Base-by-base conservation (phyloP, 2,113 vertebrate species). In the Chiloscyllium plagiosum region DNA sequence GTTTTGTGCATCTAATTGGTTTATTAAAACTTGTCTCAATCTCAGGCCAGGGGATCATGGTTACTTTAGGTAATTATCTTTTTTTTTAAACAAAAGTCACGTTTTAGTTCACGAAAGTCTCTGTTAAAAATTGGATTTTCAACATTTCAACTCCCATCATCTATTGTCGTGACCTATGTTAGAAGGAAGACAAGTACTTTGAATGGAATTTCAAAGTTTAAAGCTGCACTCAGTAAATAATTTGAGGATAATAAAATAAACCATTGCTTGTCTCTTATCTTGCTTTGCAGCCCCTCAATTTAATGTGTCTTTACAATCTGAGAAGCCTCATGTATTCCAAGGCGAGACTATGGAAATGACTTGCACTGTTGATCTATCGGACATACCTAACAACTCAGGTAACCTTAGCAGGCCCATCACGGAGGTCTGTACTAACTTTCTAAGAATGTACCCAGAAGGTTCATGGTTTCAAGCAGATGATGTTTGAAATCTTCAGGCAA, bases 261-360 rank as follows among this genome's bases (percentile, higher is more conserved):
- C 29, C 17, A 65, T 33, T 66, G 8, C 65, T 69, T 69, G 22
- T 42, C n/a, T 94, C 37, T 94, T 47, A 96, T 96, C 97, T 95
- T 68, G 19, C 96, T 42, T 47, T 95, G 0, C 96, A 99, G 99
- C 98, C 96, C 98, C 98, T 0, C 96, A 97, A 33, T 99, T 99
- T 96, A 97, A 98, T 68, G 98, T 98, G 87, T 97, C 97, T 0
- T 98, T 99, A 96, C 97, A 97, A 68, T 98, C 98, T 0, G 98
- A 99, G 97, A 97, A 96, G 47, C 97, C 96, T 0, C 98, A 97
- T 0, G 97, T 99, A 96, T 98, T 97, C 97, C 98, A 98, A 29
- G 98, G 98, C 70, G 99, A 99, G 80, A 98, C 98, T 0, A 98
- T 98, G 96, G 98, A 98, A 93, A 96, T 99, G 97, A 97, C 98